phyloP scores from a whole-genome alignment of 2,888 invertebrate genomes.

The Heliconius aoede region DNA sequence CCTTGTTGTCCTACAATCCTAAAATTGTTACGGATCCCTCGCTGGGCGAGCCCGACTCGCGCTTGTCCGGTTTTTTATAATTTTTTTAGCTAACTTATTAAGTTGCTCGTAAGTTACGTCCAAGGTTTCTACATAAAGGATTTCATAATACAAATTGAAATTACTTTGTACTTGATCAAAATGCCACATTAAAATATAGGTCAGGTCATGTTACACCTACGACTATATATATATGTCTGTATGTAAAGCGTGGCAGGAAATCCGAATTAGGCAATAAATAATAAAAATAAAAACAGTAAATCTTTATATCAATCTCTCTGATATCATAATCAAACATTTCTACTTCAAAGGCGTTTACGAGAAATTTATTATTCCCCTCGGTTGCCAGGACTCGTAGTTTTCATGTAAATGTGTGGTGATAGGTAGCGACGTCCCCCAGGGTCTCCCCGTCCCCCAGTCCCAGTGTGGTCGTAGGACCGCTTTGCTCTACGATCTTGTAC shows the following conservation, averaged over 20 bases:
- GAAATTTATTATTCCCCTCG: conserved; percentile 4
- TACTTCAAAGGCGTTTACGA: conserved; percentile 13
- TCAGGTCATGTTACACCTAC: neutral
- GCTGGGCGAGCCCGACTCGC: too few relatives aligned
- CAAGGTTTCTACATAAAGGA: neutral
- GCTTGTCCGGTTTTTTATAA: too few relatives aligned
- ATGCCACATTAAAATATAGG: neutral
- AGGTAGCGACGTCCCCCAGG: neutral
- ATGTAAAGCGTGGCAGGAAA: neutral
- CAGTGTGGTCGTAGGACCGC: neutral
- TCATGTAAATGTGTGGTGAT: neutral
- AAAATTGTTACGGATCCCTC: too few relatives aligned
- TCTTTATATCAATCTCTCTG: neutral
- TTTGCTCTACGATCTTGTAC: neutral
- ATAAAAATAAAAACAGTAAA: neutral
- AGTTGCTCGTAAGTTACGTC: too few relatives aligned
- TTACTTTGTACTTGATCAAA: too few relatives aligned
- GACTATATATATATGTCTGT: neutral
- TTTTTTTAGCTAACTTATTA: too few relatives aligned
- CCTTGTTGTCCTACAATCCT: too few relatives aligned
- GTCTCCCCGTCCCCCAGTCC: neutral
- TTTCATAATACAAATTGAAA: too few relatives aligned
- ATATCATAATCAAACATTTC: neutral
- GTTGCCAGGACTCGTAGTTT: neutral
- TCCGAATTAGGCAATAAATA: conserved; percentile 2